Evolutionary conservation across 2,113 vertebrate genomes (phyloP).

Genomic region (Elgaria multicarinata): DNA sequence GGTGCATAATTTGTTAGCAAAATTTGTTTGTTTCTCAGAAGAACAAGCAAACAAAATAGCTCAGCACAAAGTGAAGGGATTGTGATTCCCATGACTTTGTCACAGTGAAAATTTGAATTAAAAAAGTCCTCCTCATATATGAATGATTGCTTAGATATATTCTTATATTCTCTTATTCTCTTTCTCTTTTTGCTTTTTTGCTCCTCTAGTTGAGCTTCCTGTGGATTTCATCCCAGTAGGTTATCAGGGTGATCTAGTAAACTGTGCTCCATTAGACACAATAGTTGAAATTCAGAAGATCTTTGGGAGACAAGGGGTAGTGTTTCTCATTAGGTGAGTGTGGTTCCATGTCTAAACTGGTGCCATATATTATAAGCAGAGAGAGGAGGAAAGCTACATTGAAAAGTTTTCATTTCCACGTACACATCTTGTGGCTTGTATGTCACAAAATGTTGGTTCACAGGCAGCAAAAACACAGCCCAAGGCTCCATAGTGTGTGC

Average conservation of each 20-base stretch:
- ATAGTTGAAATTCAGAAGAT: neutral
- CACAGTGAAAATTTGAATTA: neutral
- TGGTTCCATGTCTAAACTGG: neutral
- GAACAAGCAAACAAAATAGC: neutral
- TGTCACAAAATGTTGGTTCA: neutral
- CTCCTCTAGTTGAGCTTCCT: slow-evolving; percentile 1
- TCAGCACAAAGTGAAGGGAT: neutral
- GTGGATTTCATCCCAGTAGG: slow-evolving; percentile 9
- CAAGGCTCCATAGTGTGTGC: neutral
- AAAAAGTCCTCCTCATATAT: neutral
- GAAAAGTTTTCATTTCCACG: neutral
- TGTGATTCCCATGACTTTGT: neutral
- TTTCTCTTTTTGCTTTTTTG: slow-evolving; percentile 1
- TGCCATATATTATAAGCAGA: neutral
- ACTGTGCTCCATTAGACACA: neutral
- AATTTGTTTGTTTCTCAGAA: neutral
- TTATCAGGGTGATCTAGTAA: neutral
- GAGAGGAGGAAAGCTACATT: neutral
- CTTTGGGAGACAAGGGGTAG: neutral
- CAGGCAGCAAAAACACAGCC: neutral
- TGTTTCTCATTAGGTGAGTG: slow-evolving; percentile 1
- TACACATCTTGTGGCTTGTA: neutral
- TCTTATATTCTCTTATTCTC: neutral
- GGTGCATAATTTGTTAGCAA: neutral
- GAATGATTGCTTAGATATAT: neutral